A percentile compares a stretch with the other conserved stretches of the same genome.
Evolutionary conservation across 2,888 invertebrate species (phyloP).

Genomic region (Pristionchus entomophagus): DNA sequence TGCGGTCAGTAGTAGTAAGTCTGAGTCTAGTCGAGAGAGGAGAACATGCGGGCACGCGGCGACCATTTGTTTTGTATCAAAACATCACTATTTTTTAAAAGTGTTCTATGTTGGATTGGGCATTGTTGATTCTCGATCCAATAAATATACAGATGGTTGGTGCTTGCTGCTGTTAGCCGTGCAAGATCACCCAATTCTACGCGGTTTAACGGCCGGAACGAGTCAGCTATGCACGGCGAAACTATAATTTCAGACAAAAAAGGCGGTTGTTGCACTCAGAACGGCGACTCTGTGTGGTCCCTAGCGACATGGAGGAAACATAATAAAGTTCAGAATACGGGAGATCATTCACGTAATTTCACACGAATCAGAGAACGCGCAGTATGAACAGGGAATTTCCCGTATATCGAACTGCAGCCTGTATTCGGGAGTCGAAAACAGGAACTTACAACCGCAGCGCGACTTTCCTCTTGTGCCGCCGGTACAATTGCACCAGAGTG

Average conservation of each 20-base stretch:
- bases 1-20: slow-evolving; percentile 2
- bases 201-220: background rate
- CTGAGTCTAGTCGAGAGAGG: background rate
- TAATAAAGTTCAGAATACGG: too few relatives aligned
- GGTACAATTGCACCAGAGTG: slow-evolving; percentile 72
- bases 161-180: background rate
- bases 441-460: slow-evolving; percentile 73
- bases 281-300: background rate
- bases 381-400: background rate
- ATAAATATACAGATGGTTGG: too few relatives aligned
- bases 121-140: too few relatives aligned
- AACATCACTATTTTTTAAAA: too few relatives aligned
- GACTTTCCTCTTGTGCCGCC: slow-evolving; percentile 73
- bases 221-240: background rate
- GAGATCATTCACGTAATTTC: too few relatives aligned
- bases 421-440: too few relatives aligned
- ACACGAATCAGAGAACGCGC: background rate
- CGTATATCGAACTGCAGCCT: too few relatives aligned
- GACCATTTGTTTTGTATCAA: too few relatives aligned
- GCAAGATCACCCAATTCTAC: slow-evolving; percentile 6
- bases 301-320: background rate
- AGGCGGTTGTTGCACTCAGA: slow-evolving; percentile 13
- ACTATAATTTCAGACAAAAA: background rate
- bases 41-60: background rate
- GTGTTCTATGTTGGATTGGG: too few relatives aligned